Percentiles rank a stretch among this genome's conserved stretches.
These are phyloP conservation scores for Rhinella marina DNA, from an alignment of 2,797 vertebrate species.

Conservation along the genomic window DNA sequence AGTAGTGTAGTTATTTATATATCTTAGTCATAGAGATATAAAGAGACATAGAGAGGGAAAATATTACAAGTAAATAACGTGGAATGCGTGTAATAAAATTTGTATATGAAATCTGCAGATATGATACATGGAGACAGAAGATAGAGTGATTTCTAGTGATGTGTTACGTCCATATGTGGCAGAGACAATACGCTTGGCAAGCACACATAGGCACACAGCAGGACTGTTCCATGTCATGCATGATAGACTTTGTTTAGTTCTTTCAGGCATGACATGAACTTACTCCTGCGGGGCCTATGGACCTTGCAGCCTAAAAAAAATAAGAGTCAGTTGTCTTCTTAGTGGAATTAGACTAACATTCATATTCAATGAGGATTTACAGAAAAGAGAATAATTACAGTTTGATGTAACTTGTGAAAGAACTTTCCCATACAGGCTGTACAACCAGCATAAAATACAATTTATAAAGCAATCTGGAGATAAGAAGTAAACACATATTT, in stretches of 20 bases:
- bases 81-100: background rate
- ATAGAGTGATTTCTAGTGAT: background rate
- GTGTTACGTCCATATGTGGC: slow-evolving; percentile 12
- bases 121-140: background rate
- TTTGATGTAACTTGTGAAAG: background rate
- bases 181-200: slow-evolving; percentile 21
- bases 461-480: background rate
- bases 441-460: background rate
- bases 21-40: background rate
- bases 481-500: background rate
- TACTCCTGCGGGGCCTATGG: slow-evolving; percentile 23
- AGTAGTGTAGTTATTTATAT: background rate
- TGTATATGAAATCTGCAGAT: background rate
- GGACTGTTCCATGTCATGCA: slow-evolving; percentile 46
- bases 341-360: background rate
- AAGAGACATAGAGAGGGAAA: background rate
- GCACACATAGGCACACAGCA: slow-evolving; percentile 34
- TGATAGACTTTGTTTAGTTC: slow-evolving; percentile 44
- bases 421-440: background rate
- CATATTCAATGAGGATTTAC: slow-evolving; percentile 27
- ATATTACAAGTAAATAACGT: background rate
- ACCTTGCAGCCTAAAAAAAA: slow-evolving; percentile 8
- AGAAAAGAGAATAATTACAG: background rate
- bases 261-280: slow-evolving; percentile 44
- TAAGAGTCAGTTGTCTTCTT: slow-evolving; percentile 12